These are phyloP conservation scores for Eulithis testata DNA, from an alignment of 2,888 invertebrate genomes.

Conservation along the genomic window DNA sequence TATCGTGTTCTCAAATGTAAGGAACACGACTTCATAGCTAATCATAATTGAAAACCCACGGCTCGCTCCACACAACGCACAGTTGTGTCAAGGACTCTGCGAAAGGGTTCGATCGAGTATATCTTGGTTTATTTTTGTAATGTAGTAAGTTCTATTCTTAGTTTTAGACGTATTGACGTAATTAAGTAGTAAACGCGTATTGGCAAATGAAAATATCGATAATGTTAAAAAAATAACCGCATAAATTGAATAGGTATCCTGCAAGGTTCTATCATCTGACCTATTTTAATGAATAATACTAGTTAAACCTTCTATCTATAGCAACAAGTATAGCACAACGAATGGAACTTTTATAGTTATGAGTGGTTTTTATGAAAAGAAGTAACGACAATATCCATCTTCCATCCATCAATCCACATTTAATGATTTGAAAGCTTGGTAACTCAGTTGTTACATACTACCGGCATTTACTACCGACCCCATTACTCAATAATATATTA, in stretches of 20 bases:
- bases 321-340: too few relatives aligned
- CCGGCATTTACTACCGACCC: neutral
- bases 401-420: neutral
- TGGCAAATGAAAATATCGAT: neutral
- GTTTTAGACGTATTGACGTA: neutral
- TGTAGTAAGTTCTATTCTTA: neutral
- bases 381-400: neutral
- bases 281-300: neutral
- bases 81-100: constrained; percentile 54
- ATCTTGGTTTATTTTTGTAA: constrained; percentile 41
- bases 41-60: constrained; percentile 30
- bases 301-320: too few relatives aligned
- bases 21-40: constrained; percentile 26
- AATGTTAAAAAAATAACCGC: neutral
- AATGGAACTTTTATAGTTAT: neutral
- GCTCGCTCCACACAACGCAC: constrained; percentile 45
- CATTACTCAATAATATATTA: too few relatives aligned
- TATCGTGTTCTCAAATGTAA: constrained; percentile 21
- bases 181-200: neutral
- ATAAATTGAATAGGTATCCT: neutral
- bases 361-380: neutral
- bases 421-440: constrained; percentile 3
- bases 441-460: neutral
- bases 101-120: constrained; percentile 52
- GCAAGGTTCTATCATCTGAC: neutral